These are phyloP conservation scores for Sesia apiformis DNA, from an alignment of 2,888 invertebrate genomes.

Conservation along the genomic window DNA sequence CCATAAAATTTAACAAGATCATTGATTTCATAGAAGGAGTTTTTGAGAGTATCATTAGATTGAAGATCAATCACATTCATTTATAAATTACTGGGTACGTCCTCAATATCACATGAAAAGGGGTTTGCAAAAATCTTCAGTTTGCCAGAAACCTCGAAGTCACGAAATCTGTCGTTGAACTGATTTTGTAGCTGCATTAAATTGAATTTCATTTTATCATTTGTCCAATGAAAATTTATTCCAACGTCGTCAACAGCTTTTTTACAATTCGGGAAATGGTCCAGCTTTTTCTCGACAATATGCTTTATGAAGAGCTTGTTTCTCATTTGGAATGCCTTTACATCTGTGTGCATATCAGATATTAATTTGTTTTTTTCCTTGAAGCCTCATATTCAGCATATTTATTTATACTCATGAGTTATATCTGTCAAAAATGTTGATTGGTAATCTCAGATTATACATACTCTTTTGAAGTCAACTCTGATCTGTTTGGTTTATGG, in stretches of 20 bases:
- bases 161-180: constrained; percentile 8
- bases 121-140: constrained; percentile 10
- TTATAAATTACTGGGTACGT: neutral
- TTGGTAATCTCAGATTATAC: too few relatives aligned
- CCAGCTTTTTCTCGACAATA: constrained; percentile 1
- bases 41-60: neutral
- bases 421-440: neutral
- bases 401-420: neutral
- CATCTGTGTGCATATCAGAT: constrained; percentile 6
- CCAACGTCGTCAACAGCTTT: constrained; percentile 1
- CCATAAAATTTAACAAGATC: constrained; percentile 10
- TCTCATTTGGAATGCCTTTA: constrained; percentile 4
- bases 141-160: constrained; percentile 8
- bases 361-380: constrained; percentile 2
- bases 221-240: constrained; percentile 3
- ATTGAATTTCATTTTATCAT: neutral
- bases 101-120: constrained; percentile 11
- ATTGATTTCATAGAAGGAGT: neutral
- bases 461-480: too few relatives aligned
- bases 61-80: constrained; percentile 1
- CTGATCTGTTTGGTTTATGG: too few relatives aligned
- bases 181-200: constrained; percentile 6
- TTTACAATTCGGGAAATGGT: constrained; percentile 4
- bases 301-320: constrained; percentile 1
- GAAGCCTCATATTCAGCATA: too few relatives aligned